Conservation (phyloP, 2,888 invertebrate genomes). For the Plutella xylostella region DNA sequence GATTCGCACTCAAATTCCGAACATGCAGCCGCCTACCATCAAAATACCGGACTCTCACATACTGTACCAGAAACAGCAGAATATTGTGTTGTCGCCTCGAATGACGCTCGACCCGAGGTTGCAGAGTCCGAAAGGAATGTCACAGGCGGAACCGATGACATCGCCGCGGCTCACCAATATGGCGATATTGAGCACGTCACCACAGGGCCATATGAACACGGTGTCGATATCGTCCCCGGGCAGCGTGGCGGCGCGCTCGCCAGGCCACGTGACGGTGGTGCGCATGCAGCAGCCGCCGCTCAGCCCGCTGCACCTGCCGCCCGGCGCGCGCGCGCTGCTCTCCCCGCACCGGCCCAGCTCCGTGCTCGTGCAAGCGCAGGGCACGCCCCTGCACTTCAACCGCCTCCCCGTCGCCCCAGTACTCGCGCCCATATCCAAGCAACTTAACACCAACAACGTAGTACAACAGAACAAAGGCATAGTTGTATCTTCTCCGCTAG, state of each 20-base stretch:
- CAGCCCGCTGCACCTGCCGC: slow-evolving; percentile 54
- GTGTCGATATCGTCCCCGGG: slow-evolving; percentile 48
- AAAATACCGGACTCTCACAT: slow-evolving; percentile 72
- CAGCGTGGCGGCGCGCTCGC: slow-evolving; percentile 48
- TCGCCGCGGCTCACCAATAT: slow-evolving; percentile 53
- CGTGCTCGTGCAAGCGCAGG: slow-evolving; percentile 58
- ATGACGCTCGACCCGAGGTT: slow-evolving; percentile 46
- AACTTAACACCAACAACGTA: slow-evolving; percentile 59
- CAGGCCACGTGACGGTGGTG: slow-evolving; percentile 63
- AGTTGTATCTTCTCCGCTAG: slow-evolving; percentile 30
- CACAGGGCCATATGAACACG: slow-evolving; percentile 40
- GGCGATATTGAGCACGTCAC: slow-evolving; percentile 46
- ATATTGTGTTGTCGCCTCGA: slow-evolving; percentile 56
- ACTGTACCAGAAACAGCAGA: slow-evolving; percentile 56
- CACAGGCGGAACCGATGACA: slow-evolving; percentile 42
- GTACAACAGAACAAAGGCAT: slow-evolving; percentile 46
- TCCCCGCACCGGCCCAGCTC: slow-evolving; percentile 59
- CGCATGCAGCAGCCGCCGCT: slow-evolving; percentile 60
- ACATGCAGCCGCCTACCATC: slow-evolving; percentile 74
- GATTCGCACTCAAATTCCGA: slow-evolving; percentile 47
- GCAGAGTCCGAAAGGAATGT: slow-evolving; percentile 50
- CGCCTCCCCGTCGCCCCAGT: slow-evolving; percentile 71
- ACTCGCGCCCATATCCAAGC: slow-evolving; percentile 68
- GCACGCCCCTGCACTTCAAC: slow-evolving; percentile 57
- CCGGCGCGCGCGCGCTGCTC: slow-evolving; percentile 46